Percentiles rank a stretch among this genome's conserved stretches.
These are phyloP conservation scores for Andrena dorsata DNA, from an alignment of 2,888 invertebrate species.

Conservation along the genomic window DNA sequence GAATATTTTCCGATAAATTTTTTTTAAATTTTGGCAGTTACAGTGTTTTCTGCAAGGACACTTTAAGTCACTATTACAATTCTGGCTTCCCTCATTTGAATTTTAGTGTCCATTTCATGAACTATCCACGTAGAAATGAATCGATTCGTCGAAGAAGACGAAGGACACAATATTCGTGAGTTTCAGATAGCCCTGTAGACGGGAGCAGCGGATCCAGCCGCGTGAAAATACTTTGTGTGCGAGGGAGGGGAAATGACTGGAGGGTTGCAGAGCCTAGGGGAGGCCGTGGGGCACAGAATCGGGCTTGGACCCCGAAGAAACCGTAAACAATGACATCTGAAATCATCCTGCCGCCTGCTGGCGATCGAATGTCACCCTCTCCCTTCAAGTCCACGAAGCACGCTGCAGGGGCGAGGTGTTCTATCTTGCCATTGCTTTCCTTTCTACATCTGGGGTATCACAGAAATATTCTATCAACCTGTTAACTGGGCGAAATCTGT, in stretches of 20 bases:
- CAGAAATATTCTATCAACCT: too few relatives aligned
- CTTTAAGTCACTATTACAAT: too few relatives aligned
- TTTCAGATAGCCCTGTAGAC: background rate
- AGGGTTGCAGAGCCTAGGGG: slow-evolving; percentile 58
- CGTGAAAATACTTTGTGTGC: slow-evolving; percentile 43
- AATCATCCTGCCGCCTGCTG: slow-evolving; percentile 53
- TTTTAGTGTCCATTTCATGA: too few relatives aligned
- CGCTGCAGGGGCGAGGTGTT: background rate
- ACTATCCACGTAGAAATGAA: too few relatives aligned
- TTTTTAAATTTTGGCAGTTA: too few relatives aligned
- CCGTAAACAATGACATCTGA: slow-evolving; percentile 77
- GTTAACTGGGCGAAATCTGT: too few relatives aligned
- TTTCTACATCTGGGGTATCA: too few relatives aligned
- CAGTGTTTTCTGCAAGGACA: too few relatives aligned
- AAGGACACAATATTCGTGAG: background rate
- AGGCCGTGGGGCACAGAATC: slow-evolving; percentile 51
- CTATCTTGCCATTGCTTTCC: background rate
- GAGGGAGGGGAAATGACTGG: slow-evolving; percentile 36
- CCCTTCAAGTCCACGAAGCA: background rate
- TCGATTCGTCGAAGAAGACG: too few relatives aligned
- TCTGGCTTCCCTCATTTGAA: too few relatives aligned
- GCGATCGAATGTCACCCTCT: slow-evolving; percentile 40
- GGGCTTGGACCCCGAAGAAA: slow-evolving; percentile 68
- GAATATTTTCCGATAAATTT: too few relatives aligned
- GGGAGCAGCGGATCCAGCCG: slow-evolving; percentile 49